These are phyloP conservation scores for Sesamia nonagrioides DNA, from an alignment of 1,140 invertebrate species.

Conservation along the genomic window DNA sequence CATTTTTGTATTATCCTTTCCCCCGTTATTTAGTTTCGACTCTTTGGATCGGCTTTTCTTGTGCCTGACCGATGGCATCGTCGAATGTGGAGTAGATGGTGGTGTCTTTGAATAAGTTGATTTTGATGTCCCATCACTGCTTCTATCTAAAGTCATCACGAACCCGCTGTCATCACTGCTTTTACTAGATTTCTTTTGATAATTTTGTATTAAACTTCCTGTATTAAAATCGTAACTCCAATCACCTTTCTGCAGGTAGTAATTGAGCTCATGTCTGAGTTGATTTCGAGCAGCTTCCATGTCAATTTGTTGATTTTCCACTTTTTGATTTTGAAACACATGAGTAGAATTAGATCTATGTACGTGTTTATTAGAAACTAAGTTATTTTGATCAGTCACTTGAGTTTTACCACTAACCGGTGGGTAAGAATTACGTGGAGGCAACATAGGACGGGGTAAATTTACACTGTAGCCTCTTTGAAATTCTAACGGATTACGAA, in stretches of 20 bases:
- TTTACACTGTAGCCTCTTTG: conserved; percentile 87
- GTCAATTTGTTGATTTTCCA: conserved; percentile 78
- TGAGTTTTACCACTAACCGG: conserved; percentile 87
- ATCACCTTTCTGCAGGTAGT: conserved; percentile 84
- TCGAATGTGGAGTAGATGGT: conserved; percentile 82
- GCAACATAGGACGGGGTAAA: conserved; percentile 87
- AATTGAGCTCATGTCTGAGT: conserved; percentile 82
- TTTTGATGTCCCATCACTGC: conserved; percentile 84
- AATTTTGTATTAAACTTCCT: conserved; percentile 84
- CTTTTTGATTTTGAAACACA: conserved; percentile 83
- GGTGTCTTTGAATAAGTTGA: conserved; percentile 83
- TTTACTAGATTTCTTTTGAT: conserved; percentile 85
- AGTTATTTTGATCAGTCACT: conserved; percentile 83
- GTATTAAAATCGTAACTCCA: conserved; percentile 86
- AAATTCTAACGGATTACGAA: conserved; percentile 87
- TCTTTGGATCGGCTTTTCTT: conserved; percentile 85
- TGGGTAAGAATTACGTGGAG: conserved; percentile 89
- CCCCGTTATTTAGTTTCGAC: conserved; percentile 78
- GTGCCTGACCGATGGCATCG: conserved; percentile 80
- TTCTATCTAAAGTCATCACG: conserved; percentile 85
- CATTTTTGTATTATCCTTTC: conserved; percentile 81
- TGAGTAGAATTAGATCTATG: conserved; percentile 87
- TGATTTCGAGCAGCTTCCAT: conserved; percentile 83
- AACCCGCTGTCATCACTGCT: conserved; percentile 85
- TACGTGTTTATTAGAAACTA: conserved; percentile 86